Evolutionary conservation across 2,113 vertebrate species (phyloP).

Genomic region (Nerophis ophidion): DNA sequence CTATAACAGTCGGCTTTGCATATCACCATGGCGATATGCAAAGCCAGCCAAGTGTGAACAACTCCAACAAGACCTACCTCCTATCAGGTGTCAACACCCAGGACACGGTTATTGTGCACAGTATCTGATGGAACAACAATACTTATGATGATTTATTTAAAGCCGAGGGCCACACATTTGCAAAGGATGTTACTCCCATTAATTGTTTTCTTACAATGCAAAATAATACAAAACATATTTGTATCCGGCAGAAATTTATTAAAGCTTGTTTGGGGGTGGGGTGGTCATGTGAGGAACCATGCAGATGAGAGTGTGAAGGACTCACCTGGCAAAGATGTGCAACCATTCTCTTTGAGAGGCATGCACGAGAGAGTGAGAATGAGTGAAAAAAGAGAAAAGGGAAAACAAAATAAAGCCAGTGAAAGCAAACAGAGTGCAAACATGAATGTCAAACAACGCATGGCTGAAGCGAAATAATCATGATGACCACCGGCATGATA

Average conservation of each 20-base stretch:
- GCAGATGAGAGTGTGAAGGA: slow-evolving; percentile 78
- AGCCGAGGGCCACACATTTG: neutral
- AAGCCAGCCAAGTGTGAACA: slow-evolving; percentile 47
- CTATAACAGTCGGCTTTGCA: slow-evolving; percentile 50
- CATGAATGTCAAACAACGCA: slow-evolving; percentile 51
- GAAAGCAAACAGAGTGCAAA: slow-evolving; percentile 77
- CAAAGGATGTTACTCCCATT: neutral
- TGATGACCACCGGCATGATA: slow-evolving; percentile 23
- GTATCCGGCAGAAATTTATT: slow-evolving; percentile 34
- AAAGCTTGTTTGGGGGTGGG: neutral
- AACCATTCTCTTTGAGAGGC: slow-evolving; percentile 97
- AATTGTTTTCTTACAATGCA: neutral
- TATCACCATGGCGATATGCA: slow-evolving; percentile 61
- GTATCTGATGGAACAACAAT: neutral
- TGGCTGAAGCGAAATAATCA: slow-evolving; percentile 26
- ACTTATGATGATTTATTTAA: neutral
- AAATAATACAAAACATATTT: slow-evolving; percentile 3
- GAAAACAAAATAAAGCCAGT: slow-evolving; percentile 61
- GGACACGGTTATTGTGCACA: neutral
- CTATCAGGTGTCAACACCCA: slow-evolving; percentile 19
- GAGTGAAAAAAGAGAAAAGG: slow-evolving; percentile 73
- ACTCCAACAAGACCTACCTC: slow-evolving; percentile 31
- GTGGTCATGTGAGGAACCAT: slow-evolving; percentile 59
- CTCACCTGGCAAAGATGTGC: slow-evolving; percentile 97
- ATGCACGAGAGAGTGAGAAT: slow-evolving; percentile 92